Evolutionary conservation across 2,888 invertebrate genomes (phyloP).

Genomic region (Lasius platythorax): DNA sequence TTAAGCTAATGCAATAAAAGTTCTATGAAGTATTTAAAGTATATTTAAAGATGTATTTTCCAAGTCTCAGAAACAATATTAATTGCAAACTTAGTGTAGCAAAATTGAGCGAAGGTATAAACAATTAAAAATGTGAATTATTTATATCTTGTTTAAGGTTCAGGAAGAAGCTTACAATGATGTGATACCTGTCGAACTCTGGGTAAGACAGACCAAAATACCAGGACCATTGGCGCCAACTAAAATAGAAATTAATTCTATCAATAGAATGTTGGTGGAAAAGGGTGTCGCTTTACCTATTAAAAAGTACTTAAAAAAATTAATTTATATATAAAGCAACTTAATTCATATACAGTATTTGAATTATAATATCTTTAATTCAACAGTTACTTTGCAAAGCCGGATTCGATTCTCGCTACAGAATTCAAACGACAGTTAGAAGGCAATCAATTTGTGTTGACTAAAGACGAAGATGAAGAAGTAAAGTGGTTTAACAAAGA

Average conservation of each 20-base stretch:
- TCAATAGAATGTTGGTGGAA: constrained; percentile 90
- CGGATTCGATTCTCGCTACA: constrained; percentile 75
- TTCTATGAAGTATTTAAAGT: not conserved
- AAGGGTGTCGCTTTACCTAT: constrained; percentile 89
- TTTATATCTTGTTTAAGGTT: not conserved
- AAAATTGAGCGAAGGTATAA: not conserved
- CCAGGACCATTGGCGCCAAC: constrained; percentile 90
- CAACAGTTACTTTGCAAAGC: constrained; percentile 67
- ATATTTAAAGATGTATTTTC: not conserved
- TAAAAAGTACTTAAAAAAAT: constrained; percentile 80
- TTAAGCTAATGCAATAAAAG: not conserved
- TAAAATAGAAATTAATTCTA: constrained; percentile 88
- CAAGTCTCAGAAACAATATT: not conserved
- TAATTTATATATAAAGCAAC: not conserved
- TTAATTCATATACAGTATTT: not conserved
- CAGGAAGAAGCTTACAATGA: constrained; percentile 73
- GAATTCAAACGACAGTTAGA: constrained; percentile 78
- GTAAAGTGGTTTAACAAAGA: constrained; percentile 56
- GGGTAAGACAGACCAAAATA: constrained; percentile 88
- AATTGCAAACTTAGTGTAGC: not conserved
- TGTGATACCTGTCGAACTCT: constrained; percentile 88
- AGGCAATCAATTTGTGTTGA: not conserved
- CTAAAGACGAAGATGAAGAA: constrained; percentile 20
- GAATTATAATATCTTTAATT: constrained; percentile 1
- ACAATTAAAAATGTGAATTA: not conserved